Percentiles rank a stretch among this genome's conserved stretches.
Evolutionary conservation across 2,888 invertebrate species (phyloP).

Genomic region (Thera britannica): DNA sequence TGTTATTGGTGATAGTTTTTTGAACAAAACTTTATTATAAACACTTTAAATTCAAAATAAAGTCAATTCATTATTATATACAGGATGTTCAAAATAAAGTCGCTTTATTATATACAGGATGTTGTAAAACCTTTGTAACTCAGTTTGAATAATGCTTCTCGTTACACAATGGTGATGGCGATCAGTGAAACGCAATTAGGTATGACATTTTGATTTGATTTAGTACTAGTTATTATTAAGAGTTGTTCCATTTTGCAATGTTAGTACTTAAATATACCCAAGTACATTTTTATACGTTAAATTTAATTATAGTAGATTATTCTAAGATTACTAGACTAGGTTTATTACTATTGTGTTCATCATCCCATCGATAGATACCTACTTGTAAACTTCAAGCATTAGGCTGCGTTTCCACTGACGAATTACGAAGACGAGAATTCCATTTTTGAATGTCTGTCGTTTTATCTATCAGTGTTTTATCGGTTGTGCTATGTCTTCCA

Average conservation of each 20-base stretch:
- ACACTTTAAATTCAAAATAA: too few species aligned
- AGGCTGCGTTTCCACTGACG: too few species aligned
- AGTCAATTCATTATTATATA: not conserved
- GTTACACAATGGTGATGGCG: too few species aligned
- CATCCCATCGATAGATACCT: constrained; percentile 4
- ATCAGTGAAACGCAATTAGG: too few species aligned
- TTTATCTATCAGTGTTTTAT: too few species aligned
- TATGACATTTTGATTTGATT: not conserved
- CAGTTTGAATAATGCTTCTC: not conserved
- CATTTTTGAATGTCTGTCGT: too few species aligned
- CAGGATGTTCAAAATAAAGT: not conserved
- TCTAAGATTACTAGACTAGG: not conserved
- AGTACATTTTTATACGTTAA: constrained; percentile 11
- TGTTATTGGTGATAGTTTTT: constrained; percentile 17
- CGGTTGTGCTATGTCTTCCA: too few species aligned
- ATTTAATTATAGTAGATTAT: not conserved
- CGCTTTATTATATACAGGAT: too few species aligned
- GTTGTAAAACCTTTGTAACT: too few species aligned
- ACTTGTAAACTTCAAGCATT: not conserved
- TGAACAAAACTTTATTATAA: constrained; percentile 5
- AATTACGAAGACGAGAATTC: too few species aligned
- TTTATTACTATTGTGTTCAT: constrained; percentile 12
- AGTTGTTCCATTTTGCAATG: constrained; percentile 7
- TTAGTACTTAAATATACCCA: constrained; percentile 12
- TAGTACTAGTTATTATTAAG: constrained; percentile 1